A percentile compares a stretch with the other conserved stretches of the same genome.
Evolutionary conservation across 2,888 invertebrate species (phyloP).

Genomic region (Exocentrus adspersus): DNA sequence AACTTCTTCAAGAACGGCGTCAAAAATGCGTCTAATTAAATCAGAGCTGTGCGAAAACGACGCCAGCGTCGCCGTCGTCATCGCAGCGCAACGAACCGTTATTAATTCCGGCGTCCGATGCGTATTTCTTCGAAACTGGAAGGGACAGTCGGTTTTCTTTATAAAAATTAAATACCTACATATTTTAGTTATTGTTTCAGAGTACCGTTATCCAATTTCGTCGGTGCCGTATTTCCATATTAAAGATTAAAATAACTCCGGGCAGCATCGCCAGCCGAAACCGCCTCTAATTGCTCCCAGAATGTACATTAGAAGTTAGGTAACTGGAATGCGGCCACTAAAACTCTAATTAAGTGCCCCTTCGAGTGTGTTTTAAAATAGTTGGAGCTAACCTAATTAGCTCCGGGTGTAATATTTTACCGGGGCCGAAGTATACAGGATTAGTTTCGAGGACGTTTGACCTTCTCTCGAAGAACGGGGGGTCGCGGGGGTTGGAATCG

Average conservation of each 20-base stretch:
- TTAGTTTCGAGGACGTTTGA: background rate
- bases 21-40: background rate
- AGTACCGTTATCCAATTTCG: too few species aligned
- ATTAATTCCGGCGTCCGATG: background rate
- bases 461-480: too few species aligned
- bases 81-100: background rate
- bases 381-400: constrained; percentile 11
- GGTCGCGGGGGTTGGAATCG: too few species aligned
- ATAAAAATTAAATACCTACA: too few species aligned
- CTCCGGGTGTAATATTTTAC: constrained; percentile 8
- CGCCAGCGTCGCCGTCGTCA: too few species aligned
- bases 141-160: too few species aligned
- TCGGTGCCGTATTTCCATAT: too few species aligned
- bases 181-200: too few species aligned
- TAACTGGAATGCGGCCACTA: constrained; percentile 14
- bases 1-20: too few species aligned
- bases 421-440: background rate
- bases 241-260: constrained; percentile 19
- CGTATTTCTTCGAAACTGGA: background rate
- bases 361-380: constrained; percentile 20
- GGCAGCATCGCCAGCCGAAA: background rate
- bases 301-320: constrained; percentile 19
- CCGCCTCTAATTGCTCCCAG: constrained; percentile 16
- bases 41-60: background rate
- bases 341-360: constrained; percentile 17